Evolutionary conservation across 2,797 vertebrate species (phyloP).

Genomic region (Sebastiscus albofasciatus): DNA sequence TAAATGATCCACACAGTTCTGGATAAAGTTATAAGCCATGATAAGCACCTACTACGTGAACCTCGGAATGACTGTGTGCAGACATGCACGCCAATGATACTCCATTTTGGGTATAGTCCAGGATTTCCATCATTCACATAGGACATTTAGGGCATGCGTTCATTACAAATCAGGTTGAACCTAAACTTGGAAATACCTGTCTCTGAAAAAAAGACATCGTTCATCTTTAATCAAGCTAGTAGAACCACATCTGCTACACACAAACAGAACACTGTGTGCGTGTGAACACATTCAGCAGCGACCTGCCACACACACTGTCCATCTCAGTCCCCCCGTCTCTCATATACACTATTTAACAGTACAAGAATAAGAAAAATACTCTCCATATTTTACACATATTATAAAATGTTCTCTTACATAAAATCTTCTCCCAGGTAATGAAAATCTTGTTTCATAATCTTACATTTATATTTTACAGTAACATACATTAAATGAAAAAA

Average conservation of each 20-base stretch:
- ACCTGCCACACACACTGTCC: not conserved
- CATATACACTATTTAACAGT: constrained; percentile 74
- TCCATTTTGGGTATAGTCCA: not conserved
- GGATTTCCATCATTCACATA: not conserved
- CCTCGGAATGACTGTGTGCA: not conserved
- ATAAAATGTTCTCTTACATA: constrained; percentile 74
- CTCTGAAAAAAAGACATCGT: not conserved
- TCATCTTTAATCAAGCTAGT: not conserved
- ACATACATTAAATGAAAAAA: constrained; percentile 7
- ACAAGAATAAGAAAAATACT: constrained; percentile 85
- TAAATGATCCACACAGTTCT: not conserved
- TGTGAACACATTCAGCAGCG: not conserved
- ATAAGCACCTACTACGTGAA: not conserved
- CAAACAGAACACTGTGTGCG: not conserved
- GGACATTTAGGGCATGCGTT: constrained; percentile 6
- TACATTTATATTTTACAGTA: constrained; percentile 39
- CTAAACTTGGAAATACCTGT: not conserved
- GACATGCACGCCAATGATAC: not conserved
- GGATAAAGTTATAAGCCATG: not conserved
- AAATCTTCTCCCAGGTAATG: constrained; percentile 69
- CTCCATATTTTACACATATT: constrained; percentile 77
- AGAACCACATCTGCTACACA: not conserved
- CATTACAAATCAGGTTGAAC: not conserved
- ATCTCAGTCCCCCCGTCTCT: constrained; percentile 24
- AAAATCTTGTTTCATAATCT: constrained; percentile 61